Percentiles rank a stretch among this genome's conserved stretches.
Evolutionary conservation across 2,797 vertebrate species (phyloP).

Genomic region (Ateles fusciceps): DNA sequence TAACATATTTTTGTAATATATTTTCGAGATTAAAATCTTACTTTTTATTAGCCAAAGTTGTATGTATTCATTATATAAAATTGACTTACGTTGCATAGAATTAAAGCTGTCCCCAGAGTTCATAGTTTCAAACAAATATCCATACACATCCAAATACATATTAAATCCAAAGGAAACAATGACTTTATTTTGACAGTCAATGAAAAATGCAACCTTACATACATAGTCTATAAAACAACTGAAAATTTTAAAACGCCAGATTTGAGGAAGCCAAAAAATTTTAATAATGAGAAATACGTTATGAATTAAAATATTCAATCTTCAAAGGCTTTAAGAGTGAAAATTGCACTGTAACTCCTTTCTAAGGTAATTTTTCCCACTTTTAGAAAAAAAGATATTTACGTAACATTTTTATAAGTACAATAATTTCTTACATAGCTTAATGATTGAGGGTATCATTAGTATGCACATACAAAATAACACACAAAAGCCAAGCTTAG

Average conservation of each 20-base stretch:
- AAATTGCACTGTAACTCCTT: background rate
- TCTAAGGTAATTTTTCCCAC: background rate
- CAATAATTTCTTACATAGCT: background rate
- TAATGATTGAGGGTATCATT: background rate
- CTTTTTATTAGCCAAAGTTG: conserved; percentile 3
- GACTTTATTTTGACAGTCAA: background rate
- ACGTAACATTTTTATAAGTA: background rate
- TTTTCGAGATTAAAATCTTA: background rate
- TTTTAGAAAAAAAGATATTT: background rate
- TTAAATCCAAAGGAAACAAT: background rate
- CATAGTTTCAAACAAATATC: conserved; percentile 22
- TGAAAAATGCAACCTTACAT: background rate
- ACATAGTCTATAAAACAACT: background rate
- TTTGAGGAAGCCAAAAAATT: background rate
- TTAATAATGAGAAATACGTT: background rate
- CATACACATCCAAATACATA: background rate
- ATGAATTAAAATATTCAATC: conserved; percentile 1
- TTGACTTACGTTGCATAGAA: background rate
- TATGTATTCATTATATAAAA: background rate
- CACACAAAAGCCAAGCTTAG: background rate
- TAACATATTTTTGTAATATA: background rate
- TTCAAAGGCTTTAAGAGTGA: background rate
- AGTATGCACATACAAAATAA: background rate
- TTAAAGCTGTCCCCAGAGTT: background rate
- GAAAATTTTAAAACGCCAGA: background rate